phyloP scores from a whole-genome alignment of 2,888 invertebrate genomes.

The Agrotis exclamationis region DNA sequence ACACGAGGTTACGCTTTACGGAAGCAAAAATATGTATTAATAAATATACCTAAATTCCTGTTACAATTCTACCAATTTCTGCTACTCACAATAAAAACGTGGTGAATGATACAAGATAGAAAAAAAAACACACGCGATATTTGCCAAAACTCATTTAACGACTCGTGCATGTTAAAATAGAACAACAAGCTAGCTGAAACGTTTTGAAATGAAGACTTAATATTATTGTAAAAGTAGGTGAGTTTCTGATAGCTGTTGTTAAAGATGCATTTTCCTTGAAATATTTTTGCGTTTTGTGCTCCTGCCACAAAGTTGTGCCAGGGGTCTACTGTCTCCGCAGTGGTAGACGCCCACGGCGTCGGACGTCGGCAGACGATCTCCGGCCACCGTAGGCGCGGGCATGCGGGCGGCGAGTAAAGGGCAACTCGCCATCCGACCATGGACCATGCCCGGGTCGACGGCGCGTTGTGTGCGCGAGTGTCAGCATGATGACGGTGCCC shows the following conservation, averaged over 20 bases:
- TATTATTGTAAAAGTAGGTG: constrained; percentile 27
- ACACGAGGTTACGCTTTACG: constrained; percentile 2
- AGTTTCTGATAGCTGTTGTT: background rate
- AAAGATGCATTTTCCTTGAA: constrained; percentile 3
- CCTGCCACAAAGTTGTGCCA: too few relatives aligned
- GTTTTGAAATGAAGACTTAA: constrained; percentile 7
- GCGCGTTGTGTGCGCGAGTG: too few relatives aligned
- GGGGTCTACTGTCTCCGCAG: too few relatives aligned
- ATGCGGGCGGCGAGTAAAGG: too few relatives aligned
- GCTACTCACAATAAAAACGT: constrained; percentile 12
- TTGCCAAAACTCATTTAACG: constrained; percentile 52
- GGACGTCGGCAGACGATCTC: too few relatives aligned
- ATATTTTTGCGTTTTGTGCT: too few relatives aligned
- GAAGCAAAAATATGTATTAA: background rate
- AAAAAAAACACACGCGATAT: constrained; percentile 31
- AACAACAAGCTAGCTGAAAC: constrained; percentile 1
- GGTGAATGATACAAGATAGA: constrained; percentile 26
- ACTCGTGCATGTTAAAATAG: constrained; percentile 33
- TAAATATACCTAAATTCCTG: constrained; percentile 8
- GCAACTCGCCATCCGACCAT: too few relatives aligned
- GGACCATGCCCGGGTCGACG: too few relatives aligned
- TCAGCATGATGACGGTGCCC: too few relatives aligned
- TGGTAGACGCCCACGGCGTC: too few relatives aligned
- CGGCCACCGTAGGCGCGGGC: too few relatives aligned
- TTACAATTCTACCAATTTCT: constrained; percentile 8